Evolutionary conservation across 92 coral and sea anemone species (phyloP).

Genomic region (Parazoanthus darwini): DNA sequence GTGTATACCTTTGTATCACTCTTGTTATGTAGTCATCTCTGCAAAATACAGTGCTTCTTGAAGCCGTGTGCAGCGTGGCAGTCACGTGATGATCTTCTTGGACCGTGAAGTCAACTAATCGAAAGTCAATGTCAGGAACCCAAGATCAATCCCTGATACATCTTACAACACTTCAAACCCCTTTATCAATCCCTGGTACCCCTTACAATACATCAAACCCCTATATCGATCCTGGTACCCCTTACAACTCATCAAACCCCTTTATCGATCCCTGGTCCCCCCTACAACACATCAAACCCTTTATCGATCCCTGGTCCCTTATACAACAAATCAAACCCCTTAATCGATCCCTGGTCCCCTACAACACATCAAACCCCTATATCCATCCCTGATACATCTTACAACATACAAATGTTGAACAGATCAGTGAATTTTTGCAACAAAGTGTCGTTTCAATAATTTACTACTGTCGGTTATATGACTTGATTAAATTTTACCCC

Average conservation of each 20-base stretch:
- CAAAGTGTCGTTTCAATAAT: no score
- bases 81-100: conserved; percentile 67
- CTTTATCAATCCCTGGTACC: not conserved
- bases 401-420: no score
- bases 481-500: no score
- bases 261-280: no score
- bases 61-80: conserved; percentile 84
- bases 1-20: conserved; percentile 81
- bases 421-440: no score
- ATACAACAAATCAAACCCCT: not conserved
- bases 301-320: no score
- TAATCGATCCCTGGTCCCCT: no score
- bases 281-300: not conserved
- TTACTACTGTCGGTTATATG: no score
- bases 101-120: conserved; percentile 85
- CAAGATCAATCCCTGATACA: not conserved
- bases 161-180: not conserved
- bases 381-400: no score
- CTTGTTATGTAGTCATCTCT: conserved; percentile 86
- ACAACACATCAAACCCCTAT: not conserved
- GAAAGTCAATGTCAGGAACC: not conserved
- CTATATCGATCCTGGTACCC: not conserved
- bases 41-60: conserved; percentile 84
- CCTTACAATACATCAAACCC: not conserved
- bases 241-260: no score